Base-by-base conservation (phyloP, 2,888 invertebrate genomes). In the Scaptomyza flava region DNA sequence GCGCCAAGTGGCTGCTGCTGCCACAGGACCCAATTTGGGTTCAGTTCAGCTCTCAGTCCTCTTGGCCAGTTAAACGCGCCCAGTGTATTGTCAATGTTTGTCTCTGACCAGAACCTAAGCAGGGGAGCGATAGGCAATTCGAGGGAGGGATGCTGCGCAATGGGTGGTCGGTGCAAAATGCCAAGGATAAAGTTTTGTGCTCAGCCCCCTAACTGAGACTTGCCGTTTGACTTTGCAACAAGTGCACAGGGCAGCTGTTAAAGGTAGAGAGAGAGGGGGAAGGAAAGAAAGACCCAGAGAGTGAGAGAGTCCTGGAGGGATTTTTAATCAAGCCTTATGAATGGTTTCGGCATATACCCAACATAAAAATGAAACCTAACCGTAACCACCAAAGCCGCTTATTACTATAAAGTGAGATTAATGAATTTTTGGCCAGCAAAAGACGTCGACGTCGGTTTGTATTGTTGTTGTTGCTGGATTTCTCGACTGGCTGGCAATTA, bases 371-470 rank as follows among this genome's bases (percentile, higher is more conserved):
- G 64, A 60, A 62, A 67, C 69, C 83, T 61, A 87, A 73, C 68
- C 68, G 71, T 64, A 76, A 80, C 86, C 85, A 65, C 69, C 72
- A 89, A 81, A 79, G 82, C 89, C 89, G 89, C 85, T 89, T 89
- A 89, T 86, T 87, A 89, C 87, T 84, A 89, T 89, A 89, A 87
- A 87, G 86, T 89, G 85, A 89, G 87, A 87, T 89, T 84, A 89
- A 89, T 86, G 85, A 89, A 89, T 84, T 62, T 70, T 56, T 17
- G 17, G 36, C 61, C 60, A 34, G 34, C 34, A 51, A 51, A 59
- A 57, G 65, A 51, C 46, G 63, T 60, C 53, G 51, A 45, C 36
- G 48, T 23, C 27, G 27, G 17, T 43, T 48, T 42, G 12, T 51
- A 6, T 47, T 30, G 45, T 34, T 43, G 57, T 64, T 50, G 45